A percentile compares a stretch with the other conserved stretches of the same genome.
phyloP scores from a whole-genome alignment of 2,888 invertebrate genomes.

The Marasmarcha lunaedactyla region DNA sequence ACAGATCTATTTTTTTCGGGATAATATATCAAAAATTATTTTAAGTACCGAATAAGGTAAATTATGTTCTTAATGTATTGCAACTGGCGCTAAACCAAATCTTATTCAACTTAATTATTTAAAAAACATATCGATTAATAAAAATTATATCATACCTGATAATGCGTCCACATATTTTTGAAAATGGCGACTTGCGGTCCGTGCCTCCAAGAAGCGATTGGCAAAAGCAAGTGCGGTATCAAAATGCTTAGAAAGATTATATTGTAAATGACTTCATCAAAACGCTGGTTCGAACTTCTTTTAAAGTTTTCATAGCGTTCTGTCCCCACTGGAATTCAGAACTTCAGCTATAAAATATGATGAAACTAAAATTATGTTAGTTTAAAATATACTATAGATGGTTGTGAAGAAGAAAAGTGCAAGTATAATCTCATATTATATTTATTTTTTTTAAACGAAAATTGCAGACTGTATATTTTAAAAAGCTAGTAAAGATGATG shows the following conservation, averaged over 20 bases:
- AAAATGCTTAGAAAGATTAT: slow-evolving; percentile 79
- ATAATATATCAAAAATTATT: too few species aligned
- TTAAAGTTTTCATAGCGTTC: slow-evolving; percentile 68
- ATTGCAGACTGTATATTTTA: too few species aligned
- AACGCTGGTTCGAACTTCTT: slow-evolving; percentile 72
- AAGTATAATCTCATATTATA: too few species aligned
- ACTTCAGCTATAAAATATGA: slow-evolving; percentile 5
- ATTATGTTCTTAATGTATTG: too few species aligned
- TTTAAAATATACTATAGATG: not conserved
- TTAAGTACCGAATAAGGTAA: too few species aligned
- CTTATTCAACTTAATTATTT: too few species aligned
- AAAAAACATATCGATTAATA: too few species aligned
- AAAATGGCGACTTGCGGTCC: slow-evolving; percentile 79
- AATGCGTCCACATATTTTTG: slow-evolving; percentile 84
- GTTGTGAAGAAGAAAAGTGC: not conserved
- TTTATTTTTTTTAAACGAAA: too few species aligned
- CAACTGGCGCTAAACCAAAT: too few species aligned
- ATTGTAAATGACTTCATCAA: slow-evolving; percentile 81
- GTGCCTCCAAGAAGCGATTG: slow-evolving; percentile 78
- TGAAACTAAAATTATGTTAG: not conserved
- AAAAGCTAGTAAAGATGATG: too few species aligned
- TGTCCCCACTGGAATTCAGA: slow-evolving; percentile 47
- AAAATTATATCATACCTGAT: too few species aligned
- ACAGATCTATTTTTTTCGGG: too few species aligned
- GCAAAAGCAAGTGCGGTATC: slow-evolving; percentile 77